Evolutionary conservation across 2,113 vertebrate genomes (phyloP).

Genomic region (Mungos mungo): DNA sequence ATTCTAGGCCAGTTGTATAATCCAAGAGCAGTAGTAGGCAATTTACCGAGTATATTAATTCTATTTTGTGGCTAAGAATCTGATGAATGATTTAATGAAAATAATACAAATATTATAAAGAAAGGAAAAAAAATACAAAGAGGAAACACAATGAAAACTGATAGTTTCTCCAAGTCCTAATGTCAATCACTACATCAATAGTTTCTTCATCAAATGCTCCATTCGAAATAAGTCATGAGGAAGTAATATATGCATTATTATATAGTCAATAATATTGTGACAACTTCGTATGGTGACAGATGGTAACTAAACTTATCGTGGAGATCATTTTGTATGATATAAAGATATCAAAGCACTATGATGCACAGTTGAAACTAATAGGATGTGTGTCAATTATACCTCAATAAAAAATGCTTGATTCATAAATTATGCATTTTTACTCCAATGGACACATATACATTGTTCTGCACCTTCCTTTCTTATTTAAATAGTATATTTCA

Average conservation of each 20-base stretch:
- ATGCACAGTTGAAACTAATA: neutral
- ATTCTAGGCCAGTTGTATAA: neutral
- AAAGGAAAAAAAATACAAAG: neutral
- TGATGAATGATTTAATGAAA: neutral
- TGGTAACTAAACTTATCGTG: neutral
- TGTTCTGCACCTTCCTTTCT: slow-evolving; percentile 4
- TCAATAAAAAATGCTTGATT: neutral
- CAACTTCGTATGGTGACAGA: too few species aligned
- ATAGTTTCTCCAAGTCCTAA: neutral
- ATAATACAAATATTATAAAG: neutral
- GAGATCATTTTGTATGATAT: neutral
- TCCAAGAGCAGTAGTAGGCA: neutral
- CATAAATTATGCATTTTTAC: neutral
- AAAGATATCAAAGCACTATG: neutral
- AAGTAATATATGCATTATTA: too few species aligned
- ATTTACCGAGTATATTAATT: neutral
- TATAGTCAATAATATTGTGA: too few species aligned
- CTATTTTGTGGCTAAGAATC: neutral
- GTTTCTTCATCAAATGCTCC: neutral
- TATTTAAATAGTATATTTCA: neutral
- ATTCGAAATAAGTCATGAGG: too few species aligned
- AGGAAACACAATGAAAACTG: neutral
- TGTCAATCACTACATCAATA: neutral
- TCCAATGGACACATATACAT: neutral
- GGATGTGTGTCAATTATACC: neutral